Percentiles rank a stretch among this genome's conserved stretches.
Evolutionary conservation across 2,888 invertebrate species (phyloP).

Genomic region (Desoria tigrina): DNA sequence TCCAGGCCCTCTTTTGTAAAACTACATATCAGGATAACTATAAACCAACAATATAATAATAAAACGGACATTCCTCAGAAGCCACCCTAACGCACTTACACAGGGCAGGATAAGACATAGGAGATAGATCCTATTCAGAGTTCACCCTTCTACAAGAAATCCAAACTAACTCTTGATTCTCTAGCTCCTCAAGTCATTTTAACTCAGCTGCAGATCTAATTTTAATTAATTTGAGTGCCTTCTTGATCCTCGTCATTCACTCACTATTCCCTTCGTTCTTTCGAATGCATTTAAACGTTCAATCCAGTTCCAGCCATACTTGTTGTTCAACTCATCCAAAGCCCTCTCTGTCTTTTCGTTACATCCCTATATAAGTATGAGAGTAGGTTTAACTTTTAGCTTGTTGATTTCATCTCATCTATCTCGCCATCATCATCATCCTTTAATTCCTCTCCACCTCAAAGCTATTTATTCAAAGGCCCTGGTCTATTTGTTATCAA

Average conservation of each 20-base stretch:
- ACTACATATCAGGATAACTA: too few relatives aligned
- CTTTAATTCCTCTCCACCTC: constrained; percentile 15
- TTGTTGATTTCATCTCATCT: constrained; percentile 25
- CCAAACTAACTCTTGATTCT: background rate
- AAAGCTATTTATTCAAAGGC: constrained; percentile 33
- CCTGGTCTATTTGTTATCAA: constrained; percentile 35
- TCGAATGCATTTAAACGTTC: background rate
- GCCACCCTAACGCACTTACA: too few relatives aligned
- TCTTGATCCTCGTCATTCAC: constrained; percentile 27
- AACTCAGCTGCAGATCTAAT: constrained; percentile 38
- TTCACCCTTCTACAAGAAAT: too few relatives aligned
- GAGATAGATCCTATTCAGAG: too few relatives aligned
- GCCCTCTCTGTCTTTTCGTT: background rate
- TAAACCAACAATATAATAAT: too few relatives aligned
- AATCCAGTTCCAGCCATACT: background rate
- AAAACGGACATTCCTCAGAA: too few relatives aligned
- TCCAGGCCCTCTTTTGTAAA: too few relatives aligned
- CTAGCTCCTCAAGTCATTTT: constrained; percentile 5
- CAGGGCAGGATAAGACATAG: too few relatives aligned
- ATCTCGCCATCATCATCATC: constrained; percentile 19
- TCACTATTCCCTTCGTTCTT: background rate
- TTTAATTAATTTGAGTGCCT: constrained; percentile 50
- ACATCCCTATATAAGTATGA: background rate
- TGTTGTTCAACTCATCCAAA: background rate
- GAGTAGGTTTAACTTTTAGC: background rate